Conservation (phyloP, 2,888 invertebrate species). For the Hydriomena furcata region DNA sequence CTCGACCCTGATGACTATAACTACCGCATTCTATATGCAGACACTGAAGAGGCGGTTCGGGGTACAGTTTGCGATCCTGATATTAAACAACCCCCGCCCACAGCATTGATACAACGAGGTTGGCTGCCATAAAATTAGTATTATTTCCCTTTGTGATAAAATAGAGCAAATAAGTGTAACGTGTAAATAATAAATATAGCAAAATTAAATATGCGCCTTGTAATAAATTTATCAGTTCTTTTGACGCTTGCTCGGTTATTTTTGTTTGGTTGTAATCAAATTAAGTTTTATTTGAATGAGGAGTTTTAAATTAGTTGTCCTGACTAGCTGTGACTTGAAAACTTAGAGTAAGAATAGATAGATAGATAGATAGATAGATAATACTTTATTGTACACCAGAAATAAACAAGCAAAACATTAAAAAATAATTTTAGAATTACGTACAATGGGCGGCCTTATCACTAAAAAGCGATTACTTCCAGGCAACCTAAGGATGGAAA, state of each 20-base stretch:
- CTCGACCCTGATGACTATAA: slow-evolving; percentile 87
- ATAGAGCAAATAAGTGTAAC: background rate
- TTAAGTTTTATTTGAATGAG: too few relatives aligned
- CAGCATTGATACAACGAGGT: slow-evolving; percentile 31
- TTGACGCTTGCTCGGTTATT: slow-evolving; percentile 1
- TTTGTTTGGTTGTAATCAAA: too few relatives aligned
- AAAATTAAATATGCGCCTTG: slow-evolving; percentile 5
- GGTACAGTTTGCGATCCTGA: slow-evolving; percentile 88
- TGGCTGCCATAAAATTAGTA: slow-evolving; percentile 46
- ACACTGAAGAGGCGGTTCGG: slow-evolving; percentile 84
- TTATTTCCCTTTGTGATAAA: slow-evolving; percentile 8
- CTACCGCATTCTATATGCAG: slow-evolving; percentile 88
- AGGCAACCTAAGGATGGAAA: too few relatives aligned
- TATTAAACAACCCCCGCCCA: slow-evolving; percentile 30
- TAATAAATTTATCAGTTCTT: slow-evolving; percentile 5
- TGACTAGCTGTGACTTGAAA: too few relatives aligned
- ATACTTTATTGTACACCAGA: too few relatives aligned
- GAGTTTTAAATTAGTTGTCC: too few relatives aligned
- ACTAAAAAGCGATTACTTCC: too few relatives aligned
- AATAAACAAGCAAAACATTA: too few relatives aligned
- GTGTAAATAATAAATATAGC: background rate
- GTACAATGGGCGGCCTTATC: too few relatives aligned
- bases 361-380: too few relatives aligned
- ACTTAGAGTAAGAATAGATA: too few relatives aligned
- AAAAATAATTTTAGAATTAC: too few relatives aligned